Evolutionary conservation across 2,797 vertebrate genomes (phyloP).

Genomic region (Saxicola maurus): DNA sequence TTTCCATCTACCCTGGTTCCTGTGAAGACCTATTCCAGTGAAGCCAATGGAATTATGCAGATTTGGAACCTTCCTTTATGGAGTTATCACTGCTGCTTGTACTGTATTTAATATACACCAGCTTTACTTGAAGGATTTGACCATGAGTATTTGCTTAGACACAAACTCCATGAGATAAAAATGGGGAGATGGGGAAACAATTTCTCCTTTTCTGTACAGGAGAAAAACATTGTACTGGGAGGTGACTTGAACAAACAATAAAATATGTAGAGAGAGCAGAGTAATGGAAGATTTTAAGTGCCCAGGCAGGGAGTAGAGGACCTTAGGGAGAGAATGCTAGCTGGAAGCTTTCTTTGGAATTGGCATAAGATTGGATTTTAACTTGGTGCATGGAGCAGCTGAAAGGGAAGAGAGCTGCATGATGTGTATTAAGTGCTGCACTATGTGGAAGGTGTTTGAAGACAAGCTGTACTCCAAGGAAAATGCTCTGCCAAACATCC

Average conservation of each 20-base stretch:
- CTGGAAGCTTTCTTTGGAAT: constrained; percentile 33
- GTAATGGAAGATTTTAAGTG: constrained; percentile 38
- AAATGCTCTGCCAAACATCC: neutral
- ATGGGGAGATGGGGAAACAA: neutral
- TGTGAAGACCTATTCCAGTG: neutral
- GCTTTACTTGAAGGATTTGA: neutral
- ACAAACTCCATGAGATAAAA: neutral
- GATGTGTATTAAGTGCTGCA: neutral
- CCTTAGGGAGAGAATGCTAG: neutral
- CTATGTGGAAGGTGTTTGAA: neutral
- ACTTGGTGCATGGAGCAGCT: neutral
- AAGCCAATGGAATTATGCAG: neutral
- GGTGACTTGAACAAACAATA: neutral
- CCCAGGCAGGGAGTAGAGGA: neutral
- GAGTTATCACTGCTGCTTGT: neutral
- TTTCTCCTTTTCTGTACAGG: neutral
- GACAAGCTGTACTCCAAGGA: neutral
- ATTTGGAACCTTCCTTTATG: neutral
- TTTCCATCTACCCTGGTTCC: neutral
- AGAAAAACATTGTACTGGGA: too few relatives aligned
- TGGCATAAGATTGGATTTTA: constrained; percentile 19
- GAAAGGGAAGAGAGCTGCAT: neutral
- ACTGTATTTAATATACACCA: neutral
- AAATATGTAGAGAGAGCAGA: constrained; percentile 16
- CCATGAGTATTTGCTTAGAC: neutral